These are phyloP conservation scores for Eulemur albifrons DNA, from an alignment of 2,797 vertebrate genomes.

Conservation along the genomic window DNA sequence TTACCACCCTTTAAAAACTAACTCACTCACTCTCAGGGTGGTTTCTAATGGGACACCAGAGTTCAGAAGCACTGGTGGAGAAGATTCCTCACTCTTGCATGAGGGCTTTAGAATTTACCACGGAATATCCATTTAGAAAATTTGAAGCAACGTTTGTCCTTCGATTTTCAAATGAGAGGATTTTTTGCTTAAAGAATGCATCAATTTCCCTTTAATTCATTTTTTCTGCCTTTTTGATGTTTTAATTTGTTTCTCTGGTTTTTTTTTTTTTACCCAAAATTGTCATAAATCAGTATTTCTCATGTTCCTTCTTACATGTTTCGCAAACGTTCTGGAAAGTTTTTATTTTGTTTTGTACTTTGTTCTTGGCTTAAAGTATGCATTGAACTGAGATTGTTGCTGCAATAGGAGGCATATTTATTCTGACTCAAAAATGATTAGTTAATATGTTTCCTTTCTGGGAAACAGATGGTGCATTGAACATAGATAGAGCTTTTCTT, in stretches of 20 bases:
- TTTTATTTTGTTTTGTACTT: neutral
- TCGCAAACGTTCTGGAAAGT: neutral
- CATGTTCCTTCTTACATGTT: neutral
- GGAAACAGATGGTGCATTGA: conserved; percentile 65
- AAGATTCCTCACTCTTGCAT: neutral
- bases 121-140: neutral
- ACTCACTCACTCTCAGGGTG: too few relatives aligned
- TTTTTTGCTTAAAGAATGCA: neutral
- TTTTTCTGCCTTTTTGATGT: neutral
- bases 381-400: neutral
- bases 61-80: neutral
- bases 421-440: conserved; percentile 26
- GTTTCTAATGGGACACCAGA: neutral
- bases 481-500: conserved; percentile 37
- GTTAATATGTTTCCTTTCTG: conserved; percentile 52
- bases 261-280: neutral
- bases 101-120: neutral
- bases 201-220: neutral
- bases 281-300: neutral
- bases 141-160: neutral
- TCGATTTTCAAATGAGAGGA: neutral
- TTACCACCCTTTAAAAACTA: neutral
- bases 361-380: neutral
- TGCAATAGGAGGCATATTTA: neutral
- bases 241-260: neutral